Evolutionary conservation across 2,113 vertebrate species (phyloP).

Genomic region (Gopherus flavomarginatus): DNA sequence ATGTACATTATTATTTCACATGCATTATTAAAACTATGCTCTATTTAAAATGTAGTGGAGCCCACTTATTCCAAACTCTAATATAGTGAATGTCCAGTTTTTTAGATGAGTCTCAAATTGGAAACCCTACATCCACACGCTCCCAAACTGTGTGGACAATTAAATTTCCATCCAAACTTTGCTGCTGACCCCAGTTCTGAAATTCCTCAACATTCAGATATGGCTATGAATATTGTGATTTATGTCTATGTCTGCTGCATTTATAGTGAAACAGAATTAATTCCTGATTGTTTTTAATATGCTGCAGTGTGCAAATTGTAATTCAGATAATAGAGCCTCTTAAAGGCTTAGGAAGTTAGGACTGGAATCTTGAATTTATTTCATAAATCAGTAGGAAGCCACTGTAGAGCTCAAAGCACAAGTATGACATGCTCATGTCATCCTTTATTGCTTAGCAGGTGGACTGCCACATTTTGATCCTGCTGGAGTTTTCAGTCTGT

Average conservation of each 20-base stretch:
- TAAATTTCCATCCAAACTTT: conserved; percentile 18
- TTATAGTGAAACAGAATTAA: neutral
- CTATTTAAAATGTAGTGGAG: conserved; percentile 17
- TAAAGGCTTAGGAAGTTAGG: neutral
- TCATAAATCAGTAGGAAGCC: neutral
- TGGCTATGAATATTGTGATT: neutral
- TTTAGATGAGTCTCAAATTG: neutral
- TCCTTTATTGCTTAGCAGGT: neutral
- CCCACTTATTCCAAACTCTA: neutral
- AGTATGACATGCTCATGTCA: fast-evolving
- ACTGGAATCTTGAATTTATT: neutral
- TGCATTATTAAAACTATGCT: conserved; percentile 25
- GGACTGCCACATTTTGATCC: neutral
- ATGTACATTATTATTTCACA: conserved; percentile 18
- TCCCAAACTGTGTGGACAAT: neutral
- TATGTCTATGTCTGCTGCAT: neutral
- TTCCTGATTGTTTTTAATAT: neutral
- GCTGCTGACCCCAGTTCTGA: neutral
- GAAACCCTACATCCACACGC: neutral
- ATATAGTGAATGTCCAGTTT: neutral
- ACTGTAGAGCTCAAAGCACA: neutral
- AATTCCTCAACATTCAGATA: neutral
- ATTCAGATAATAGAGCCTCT: neutral
- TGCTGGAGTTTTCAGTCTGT: neutral
- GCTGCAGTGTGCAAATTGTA: neutral